Percentiles rank a stretch among this genome's conserved stretches.
Evolutionary conservation across 64 coral and sea anemone genomes (phyloP).

Genomic region (Stichodactyla mertensii): DNA sequence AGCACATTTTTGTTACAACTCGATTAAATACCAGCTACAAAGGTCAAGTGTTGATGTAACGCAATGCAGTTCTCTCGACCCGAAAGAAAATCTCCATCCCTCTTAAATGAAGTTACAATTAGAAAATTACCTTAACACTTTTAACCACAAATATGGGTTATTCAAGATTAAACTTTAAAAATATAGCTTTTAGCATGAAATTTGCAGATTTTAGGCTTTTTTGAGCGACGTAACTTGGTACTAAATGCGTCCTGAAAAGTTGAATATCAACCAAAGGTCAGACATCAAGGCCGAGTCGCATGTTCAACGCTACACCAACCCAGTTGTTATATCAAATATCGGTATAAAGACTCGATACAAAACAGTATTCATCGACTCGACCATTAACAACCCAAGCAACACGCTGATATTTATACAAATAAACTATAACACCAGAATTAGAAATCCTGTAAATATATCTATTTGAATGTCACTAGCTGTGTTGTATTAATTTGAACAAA

Average conservation of each 20-base stretch:
- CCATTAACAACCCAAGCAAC: background rate
- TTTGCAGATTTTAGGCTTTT: background rate
- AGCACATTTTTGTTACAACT: conserved; percentile 26
- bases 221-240: background rate
- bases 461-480: background rate
- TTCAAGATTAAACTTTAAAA: background rate
- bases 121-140: background rate
- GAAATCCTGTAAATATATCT: background rate
- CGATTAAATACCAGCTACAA: background rate
- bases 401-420: background rate
- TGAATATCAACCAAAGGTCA: conserved; percentile 11
- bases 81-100: background rate
- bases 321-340: conserved; percentile 18
- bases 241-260: background rate
- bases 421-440: background rate
- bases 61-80: background rate
- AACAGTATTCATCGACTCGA: conserved; percentile 22
- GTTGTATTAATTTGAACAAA: background rate
- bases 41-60: conserved; percentile 10
- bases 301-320: conserved; percentile 1
- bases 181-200: background rate
- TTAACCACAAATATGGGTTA: background rate
- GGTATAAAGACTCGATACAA: background rate
- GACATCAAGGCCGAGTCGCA: conserved; percentile 14
- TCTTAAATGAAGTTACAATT: background rate